Evolutionary conservation across 2,113 vertebrate species (phyloP).

Genomic region (Laticauda colubrina): DNA sequence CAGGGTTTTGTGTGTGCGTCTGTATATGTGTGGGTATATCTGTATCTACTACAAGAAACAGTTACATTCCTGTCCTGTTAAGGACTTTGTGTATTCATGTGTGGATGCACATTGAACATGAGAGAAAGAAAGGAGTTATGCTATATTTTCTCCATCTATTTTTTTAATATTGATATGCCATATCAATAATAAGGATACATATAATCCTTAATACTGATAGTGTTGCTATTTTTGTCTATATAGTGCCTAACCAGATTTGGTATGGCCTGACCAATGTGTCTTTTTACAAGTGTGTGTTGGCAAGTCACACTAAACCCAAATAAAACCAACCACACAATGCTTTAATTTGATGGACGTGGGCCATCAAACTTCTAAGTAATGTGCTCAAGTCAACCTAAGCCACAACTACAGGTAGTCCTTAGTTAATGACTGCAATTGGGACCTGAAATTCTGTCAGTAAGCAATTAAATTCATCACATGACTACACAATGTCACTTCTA

Average conservation of each 20-base stretch:
- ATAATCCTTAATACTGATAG: not conserved
- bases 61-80: not conserved
- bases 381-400: not conserved
- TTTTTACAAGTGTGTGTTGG: not conserved
- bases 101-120: not conserved
- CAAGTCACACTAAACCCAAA: not conserved
- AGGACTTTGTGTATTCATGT: not conserved
- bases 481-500: not conserved
- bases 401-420: not conserved
- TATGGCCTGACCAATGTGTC: not conserved
- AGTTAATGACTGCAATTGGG: not conserved
- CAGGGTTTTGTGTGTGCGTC: not conserved
- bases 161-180: not conserved
- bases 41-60: not conserved
- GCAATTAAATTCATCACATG: not conserved
- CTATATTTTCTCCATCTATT: not conserved
- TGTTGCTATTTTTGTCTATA: not conserved
- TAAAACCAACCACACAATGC: not conserved
- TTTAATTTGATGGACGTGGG: not conserved
- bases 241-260: not conserved
- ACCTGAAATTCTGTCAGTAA: not conserved
- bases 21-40: not conserved
- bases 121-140: not conserved
- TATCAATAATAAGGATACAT: too few relatives aligned
- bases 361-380: not conserved